Conservation (phyloP, 2,888 invertebrate species). For the Amorpha juglandis region DNA sequence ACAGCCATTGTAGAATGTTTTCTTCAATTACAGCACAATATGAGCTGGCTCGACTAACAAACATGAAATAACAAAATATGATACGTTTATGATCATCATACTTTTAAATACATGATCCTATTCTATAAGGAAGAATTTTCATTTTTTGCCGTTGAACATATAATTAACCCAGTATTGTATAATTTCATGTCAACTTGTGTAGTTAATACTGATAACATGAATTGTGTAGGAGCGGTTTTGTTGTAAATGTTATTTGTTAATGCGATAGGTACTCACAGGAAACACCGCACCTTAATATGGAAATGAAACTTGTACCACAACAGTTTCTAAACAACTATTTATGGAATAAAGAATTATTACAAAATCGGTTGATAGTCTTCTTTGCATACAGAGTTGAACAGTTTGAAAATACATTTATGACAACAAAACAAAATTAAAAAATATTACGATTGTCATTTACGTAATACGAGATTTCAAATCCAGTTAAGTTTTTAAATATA, state of each 20-base stretch:
- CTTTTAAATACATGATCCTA: background rate
- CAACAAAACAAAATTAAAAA: too few species aligned
- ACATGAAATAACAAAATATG: background rate
- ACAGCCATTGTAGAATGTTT: too few species aligned
- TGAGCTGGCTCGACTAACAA: too few species aligned
- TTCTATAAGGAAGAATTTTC: background rate
- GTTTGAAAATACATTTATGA: too few species aligned
- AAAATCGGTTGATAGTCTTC: too few species aligned
- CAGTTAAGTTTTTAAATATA: too few species aligned
- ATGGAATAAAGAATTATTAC: background rate
- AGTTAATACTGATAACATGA: background rate
- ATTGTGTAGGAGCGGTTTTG: background rate
- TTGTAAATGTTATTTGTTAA: background rate
- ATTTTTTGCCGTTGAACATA: background rate
- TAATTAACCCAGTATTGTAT: background rate
- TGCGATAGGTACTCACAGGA: conserved; percentile 8
- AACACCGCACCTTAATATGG: conserved; percentile 25
- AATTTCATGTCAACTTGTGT: background rate
- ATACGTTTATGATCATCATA: too few species aligned
- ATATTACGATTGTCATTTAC: too few species aligned
- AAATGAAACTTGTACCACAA: conserved; percentile 5
- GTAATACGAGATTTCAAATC: too few species aligned
- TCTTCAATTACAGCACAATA: too few species aligned
- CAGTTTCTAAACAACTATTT: conserved; percentile 14
- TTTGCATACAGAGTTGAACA: background rate